Evolutionary conservation across 2,797 vertebrate species (phyloP).

Genomic region (Gouania willdenowi): DNA sequence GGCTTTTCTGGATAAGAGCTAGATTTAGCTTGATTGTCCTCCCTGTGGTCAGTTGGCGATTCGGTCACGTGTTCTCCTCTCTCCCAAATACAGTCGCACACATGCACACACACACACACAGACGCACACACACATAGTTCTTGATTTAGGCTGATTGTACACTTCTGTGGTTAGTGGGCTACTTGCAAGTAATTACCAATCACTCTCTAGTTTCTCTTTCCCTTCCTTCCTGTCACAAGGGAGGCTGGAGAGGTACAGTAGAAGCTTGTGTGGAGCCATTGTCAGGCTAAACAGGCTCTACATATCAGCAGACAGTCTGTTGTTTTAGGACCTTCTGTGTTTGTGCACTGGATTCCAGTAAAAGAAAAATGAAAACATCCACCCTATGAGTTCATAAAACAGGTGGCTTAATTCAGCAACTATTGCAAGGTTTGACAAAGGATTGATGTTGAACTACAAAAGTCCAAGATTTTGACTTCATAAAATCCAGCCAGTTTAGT

Average conservation of each 20-base stretch:
- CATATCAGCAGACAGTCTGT: conserved; percentile 35
- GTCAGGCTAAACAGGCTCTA: conserved; percentile 19
- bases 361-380: conserved; percentile 55
- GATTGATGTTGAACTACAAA: too few species aligned
- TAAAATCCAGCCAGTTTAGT: conserved; percentile 35
- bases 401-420: conserved; percentile 60
- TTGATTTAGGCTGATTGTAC: conserved; percentile 50
- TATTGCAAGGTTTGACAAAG: conserved; percentile 31
- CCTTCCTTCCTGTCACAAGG: conserved; percentile 35
- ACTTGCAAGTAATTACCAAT: conserved; percentile 62
- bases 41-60: conserved; percentile 61
- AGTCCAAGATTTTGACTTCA: conserved; percentile 32
- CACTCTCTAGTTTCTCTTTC: conserved; percentile 39
- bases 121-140: conserved; percentile 13
- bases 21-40: conserved; percentile 64
- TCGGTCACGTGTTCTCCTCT: conserved; percentile 17
- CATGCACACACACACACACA: neutral
- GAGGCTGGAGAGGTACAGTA: conserved; percentile 31
- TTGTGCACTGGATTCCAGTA: conserved; percentile 38
- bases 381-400: conserved; percentile 60
- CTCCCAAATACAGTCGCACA: neutral
- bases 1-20: conserved; percentile 59
- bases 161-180: conserved; percentile 45
- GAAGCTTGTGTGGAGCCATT: conserved; percentile 39
- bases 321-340: conserved; percentile 26